Evolutionary conservation across 2,888 invertebrate genomes (phyloP).

Genomic region (Torymus texanus): DNA sequence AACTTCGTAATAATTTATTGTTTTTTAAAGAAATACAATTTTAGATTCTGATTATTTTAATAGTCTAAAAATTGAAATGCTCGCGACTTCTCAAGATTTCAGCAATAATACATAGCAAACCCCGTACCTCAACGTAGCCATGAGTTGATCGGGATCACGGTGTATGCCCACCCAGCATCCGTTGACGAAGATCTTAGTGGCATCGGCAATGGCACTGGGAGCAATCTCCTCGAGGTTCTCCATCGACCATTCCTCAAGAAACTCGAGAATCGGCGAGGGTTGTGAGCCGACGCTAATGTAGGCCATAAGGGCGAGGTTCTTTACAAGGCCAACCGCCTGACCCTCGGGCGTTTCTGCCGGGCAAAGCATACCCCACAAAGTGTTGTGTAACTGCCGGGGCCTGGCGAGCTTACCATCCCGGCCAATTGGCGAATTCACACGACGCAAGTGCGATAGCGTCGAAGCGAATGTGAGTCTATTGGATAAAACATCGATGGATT

Average conservation of each 20-base stretch:
- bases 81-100: no score
- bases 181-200: constrained; percentile 99
- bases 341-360: constrained; percentile 99
- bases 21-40: no score
- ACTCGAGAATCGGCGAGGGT: constrained; percentile 99
- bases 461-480: constrained; percentile 96
- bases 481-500: no score
- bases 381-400: constrained; percentile 99
- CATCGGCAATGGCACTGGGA: constrained; percentile 98
- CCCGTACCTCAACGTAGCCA: constrained; percentile 87
- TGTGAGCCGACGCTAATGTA: constrained; percentile 99
- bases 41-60: no score
- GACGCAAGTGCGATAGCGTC: constrained; percentile 96
- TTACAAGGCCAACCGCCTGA: constrained; percentile 96
- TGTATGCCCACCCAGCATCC: constrained; percentile 99
- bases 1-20: no score
- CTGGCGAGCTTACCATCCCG: constrained; percentile 99
- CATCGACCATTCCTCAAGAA: constrained; percentile 99
- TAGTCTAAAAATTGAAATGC: no score
- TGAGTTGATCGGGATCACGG: constrained; percentile 98
- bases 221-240: constrained; percentile 99
- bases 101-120: no score
- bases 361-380: constrained; percentile 99
- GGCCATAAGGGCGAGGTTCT: constrained; percentile 99
- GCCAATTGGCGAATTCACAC: constrained; percentile 99